These are phyloP conservation scores for Cryptomyrus ogoouensis DNA, from an alignment of 2,113 vertebrate genomes.

Conservation along the genomic window DNA sequence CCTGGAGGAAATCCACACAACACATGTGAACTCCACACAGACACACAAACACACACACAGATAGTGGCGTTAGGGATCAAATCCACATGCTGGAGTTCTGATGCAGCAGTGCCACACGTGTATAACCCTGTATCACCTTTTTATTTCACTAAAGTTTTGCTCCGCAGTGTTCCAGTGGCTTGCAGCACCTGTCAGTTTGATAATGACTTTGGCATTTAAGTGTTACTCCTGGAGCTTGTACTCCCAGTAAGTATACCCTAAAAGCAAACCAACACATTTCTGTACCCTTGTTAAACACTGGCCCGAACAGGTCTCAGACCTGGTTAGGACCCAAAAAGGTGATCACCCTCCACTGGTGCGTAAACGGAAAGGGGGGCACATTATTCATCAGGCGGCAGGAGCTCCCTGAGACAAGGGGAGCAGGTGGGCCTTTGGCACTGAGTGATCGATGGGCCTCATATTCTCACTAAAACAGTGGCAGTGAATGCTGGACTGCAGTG, in stretches of 20 bases:
- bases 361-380: not conserved
- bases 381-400: not conserved
- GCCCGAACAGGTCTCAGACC: not conserved
- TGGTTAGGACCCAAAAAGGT: not conserved
- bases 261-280: not conserved
- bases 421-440: not conserved
- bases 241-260: not conserved
- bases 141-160: not conserved
- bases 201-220: slow-evolving; percentile 4
- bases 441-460: not conserved
- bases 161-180: not conserved
- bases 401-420: not conserved
- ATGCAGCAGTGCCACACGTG: not conserved
- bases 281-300: not conserved
- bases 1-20: not conserved
- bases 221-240: not conserved
- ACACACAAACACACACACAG: not conserved
- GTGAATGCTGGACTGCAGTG: not conserved
- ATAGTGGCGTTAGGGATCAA: not conserved
- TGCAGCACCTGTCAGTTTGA: not conserved
- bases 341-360: not conserved
- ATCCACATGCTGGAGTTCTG: not conserved
- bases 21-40: not conserved
- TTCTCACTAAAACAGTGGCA: not conserved
- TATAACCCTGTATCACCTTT: not conserved